Evolutionary conservation across 2,113 vertebrate species (phyloP), one percentile per base, ranked within the genome.

Genomic region (Trogon surrucura): DNA sequence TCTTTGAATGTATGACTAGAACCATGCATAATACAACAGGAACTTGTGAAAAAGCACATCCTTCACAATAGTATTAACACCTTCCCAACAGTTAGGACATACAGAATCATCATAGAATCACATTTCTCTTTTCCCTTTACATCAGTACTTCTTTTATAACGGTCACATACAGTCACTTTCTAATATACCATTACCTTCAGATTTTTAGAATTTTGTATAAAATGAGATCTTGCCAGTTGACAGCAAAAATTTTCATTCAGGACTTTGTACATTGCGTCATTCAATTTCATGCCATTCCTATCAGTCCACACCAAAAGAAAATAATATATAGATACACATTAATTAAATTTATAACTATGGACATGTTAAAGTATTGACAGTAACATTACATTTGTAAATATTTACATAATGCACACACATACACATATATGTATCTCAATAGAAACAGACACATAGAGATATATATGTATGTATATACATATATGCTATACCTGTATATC

Each of bases 271-370:
- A 66, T 32, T 41, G 11, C 1, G 8, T 70, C 66, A 45, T 25
- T 47, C 16, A 56, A 64, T 67, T 72, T 54, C 51, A 67, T 23
- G 53, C 8, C 17, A 57, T 20, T 66, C 51, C 11, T 57, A 62
- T 62, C 19, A 79, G 47, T 26, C 11, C 32, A 74, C 41, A 21
- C 4, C 18, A 58, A 85, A 92, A n/a, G 4, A 67, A 87, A 81
- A 23, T 9, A 32, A 53, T 10, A 34, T 4, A 80, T 2, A 66
- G 16, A 88, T 21, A 45, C 0, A 58, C 0, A 79, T 22, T 0
- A 61, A 73, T 21, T 51, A 38, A 44, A 48, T 73, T 53, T 45
- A 48, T 25, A 61, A 85, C 53, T 45, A 82, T 2, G 29, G 8
- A 54, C 8, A 5, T n/a, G 15, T 56, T 65, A 58, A 70, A 86